A percentile compares a stretch with the other conserved stretches of the same genome.
phyloP scores from a whole-genome alignment of 2,888 invertebrate genomes.

The Hartigia nigra region DNA sequence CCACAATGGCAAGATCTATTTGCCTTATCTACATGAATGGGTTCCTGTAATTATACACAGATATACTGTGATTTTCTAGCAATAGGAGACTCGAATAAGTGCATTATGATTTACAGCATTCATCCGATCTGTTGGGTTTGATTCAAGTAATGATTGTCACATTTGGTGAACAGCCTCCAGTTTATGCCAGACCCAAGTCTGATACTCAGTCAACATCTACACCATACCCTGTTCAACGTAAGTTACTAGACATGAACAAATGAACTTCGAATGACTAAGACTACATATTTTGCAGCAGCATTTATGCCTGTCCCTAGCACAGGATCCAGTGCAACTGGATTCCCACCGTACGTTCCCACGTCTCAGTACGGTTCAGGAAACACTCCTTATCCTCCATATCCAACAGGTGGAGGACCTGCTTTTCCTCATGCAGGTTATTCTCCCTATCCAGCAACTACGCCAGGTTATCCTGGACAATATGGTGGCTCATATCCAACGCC shows the following conservation, averaged over 20 bases:
- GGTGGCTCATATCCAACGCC: conserved; percentile 62
- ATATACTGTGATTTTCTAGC: not conserved
- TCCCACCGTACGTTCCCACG: conserved; percentile 48
- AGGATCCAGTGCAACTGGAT: conserved; percentile 28
- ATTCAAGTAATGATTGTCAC: conserved; percentile 92
- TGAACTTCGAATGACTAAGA: not conserved
- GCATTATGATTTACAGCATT: conserved; percentile 63
- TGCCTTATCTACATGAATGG: conserved; percentile 98
- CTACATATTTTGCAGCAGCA: conserved; percentile 46
- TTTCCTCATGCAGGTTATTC: conserved; percentile 62
- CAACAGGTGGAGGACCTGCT: conserved; percentile 49
- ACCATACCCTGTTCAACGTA: conserved; percentile 71
- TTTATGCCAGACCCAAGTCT: conserved; percentile 80
- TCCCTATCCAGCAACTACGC: conserved; percentile 70
- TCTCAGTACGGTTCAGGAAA: conserved; percentile 39
- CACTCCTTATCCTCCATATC: conserved; percentile 53
- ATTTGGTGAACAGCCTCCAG: conserved; percentile 96
- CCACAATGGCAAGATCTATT: conserved; percentile 93
- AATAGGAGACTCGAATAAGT: not conserved
- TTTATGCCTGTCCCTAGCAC: conserved; percentile 64
- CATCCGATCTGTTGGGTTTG: conserved; percentile 88
- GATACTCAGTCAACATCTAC: conserved; percentile 59
- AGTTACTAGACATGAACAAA: conserved; percentile 37
- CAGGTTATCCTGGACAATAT: conserved; percentile 67
- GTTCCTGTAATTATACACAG: conserved; percentile 70